Percentiles rank a stretch among this genome's conserved stretches.
phyloP scores from a whole-genome alignment of 2,888 invertebrate species.

The Ferrisia virgata region DNA sequence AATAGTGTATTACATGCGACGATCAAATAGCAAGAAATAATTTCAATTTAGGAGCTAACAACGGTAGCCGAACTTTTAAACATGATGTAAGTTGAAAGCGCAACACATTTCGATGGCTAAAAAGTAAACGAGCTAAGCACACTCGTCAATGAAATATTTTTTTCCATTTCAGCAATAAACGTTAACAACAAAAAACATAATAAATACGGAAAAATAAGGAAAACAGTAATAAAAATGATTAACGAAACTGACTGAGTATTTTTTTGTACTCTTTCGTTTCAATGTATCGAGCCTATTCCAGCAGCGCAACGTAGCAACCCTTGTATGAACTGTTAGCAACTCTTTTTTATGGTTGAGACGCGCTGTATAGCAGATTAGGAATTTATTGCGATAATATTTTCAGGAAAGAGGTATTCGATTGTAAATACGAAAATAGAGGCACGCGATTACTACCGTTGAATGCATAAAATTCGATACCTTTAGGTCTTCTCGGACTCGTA shows the following conservation, averaged over 20 bases:
- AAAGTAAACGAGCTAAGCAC: not conserved
- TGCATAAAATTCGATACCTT: slow-evolving; percentile 9
- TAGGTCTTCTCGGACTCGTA: not conserved
- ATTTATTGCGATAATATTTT: not conserved
- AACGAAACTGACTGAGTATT: slow-evolving; percentile 15
- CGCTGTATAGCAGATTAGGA: slow-evolving; percentile 12
- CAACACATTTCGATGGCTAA: not conserved
- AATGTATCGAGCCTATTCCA: not conserved
- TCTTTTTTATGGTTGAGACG: slow-evolving; percentile 3
- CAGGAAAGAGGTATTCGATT: not conserved
- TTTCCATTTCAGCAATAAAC: slow-evolving; percentile 5
- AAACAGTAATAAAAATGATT: slow-evolving; percentile 30
- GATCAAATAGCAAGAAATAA: not conserved
- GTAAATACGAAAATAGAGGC: not conserved
- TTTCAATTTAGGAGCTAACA: not conserved
- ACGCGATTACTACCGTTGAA: not conserved
- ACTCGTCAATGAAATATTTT: slow-evolving; percentile 3
- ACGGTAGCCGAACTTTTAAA: not conserved
- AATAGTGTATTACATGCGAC: too few species aligned
- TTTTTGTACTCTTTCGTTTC: not conserved
- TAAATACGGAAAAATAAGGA: slow-evolving; percentile 30
- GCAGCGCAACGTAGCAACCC: not conserved
- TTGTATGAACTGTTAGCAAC: not conserved
- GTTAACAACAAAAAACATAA: slow-evolving; percentile 1
- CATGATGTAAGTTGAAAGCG: not conserved